Base-by-base conservation (phyloP, 1,140 invertebrate genomes). In the Geopemphigus sp. region DNA sequence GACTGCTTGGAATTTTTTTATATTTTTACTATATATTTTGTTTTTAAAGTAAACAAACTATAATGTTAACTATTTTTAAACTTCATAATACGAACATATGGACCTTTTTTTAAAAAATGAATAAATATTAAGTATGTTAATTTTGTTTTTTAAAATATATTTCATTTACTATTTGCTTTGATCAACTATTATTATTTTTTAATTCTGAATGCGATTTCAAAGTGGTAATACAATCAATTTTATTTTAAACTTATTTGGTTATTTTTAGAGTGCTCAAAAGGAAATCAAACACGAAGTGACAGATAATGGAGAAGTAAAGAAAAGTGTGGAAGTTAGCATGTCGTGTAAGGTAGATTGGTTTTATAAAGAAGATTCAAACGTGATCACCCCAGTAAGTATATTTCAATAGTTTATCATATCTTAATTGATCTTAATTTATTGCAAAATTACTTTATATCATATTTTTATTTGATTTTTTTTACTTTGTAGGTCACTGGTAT, bases 321-420 rank as follows among this genome's bases (percentile, higher is more conserved):
- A 92, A 85, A 88, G 86, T 82, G 89, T 90, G 0, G 88, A 88
- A 81, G 88, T 92, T 56, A 87, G 86, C 56, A 86, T 90, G 29
- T 86, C 88, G 32, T 90, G 90, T 84, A 90, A 90, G 85, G 87
- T 92, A 19, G 89, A 90, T 82, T 91, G 89, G 88, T 91, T 90
- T 83, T 88, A 89, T 64, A 87, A 88, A 70, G 87, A 88, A 54
- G 87, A 76, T 39, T 63, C 57, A 45, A 19, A 39, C 63, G 56
- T 39, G 24, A 78, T 61, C 29, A 78, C 45, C 66, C 87, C 88
- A 2, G 87, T 86, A 82, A 84, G 84, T 73, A 74, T 6, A n/a
- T 24, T 57, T 73, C 61, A 53, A 19, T 70, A 29, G 32, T 19
- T 12, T 47, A 61, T 8, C 1, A 19, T 29, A 17, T 1, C 4